A percentile compares a stretch with the other conserved stretches of the same genome.
Conservation (phyloP, 1,140 invertebrate genomes). For the Ladona fulva region DNA sequence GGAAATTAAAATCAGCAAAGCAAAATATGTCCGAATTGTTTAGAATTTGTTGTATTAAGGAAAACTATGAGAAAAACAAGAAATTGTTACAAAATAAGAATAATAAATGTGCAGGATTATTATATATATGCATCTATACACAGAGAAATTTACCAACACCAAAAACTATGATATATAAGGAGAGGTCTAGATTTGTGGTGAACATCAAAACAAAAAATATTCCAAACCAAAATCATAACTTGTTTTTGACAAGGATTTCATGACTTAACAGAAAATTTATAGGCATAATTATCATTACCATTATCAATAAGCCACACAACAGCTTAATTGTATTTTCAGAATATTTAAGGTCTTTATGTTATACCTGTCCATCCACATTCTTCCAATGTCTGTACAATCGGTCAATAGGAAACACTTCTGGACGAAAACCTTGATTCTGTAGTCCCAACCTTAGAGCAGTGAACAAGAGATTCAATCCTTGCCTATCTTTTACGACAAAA, state of each 20-base stretch:
- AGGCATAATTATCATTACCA: no score
- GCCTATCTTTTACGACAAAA: slow-evolving; percentile 79
- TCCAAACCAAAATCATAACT: no score
- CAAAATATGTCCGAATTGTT: slow-evolving; percentile 90
- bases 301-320: slow-evolving; percentile 16
- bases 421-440: slow-evolving; percentile 58
- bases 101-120: not conserved
- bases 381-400: slow-evolving; percentile 84
- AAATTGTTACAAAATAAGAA: slow-evolving; percentile 17
- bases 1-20: slow-evolving; percentile 83
- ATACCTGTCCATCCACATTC: slow-evolving; percentile 72
- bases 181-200: no score
- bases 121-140: no score
- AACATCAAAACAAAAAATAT: no score
- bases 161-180: no score
- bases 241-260: no score
- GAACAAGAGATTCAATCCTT: slow-evolving; percentile 70
- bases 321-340: slow-evolving; percentile 11
- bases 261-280: no score
- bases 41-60: slow-evolving; percentile 73
- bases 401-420: slow-evolving; percentile 78
- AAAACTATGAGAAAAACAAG: slow-evolving; percentile 50
- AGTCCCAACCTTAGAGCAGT: slow-evolving; percentile 70
- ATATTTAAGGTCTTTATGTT: not conserved
- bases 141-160: no score